A percentile compares a stretch with the other conserved stretches of the same genome.
phyloP scores from a whole-genome alignment of 1,140 invertebrate species.

The Gerris buenoi region DNA sequence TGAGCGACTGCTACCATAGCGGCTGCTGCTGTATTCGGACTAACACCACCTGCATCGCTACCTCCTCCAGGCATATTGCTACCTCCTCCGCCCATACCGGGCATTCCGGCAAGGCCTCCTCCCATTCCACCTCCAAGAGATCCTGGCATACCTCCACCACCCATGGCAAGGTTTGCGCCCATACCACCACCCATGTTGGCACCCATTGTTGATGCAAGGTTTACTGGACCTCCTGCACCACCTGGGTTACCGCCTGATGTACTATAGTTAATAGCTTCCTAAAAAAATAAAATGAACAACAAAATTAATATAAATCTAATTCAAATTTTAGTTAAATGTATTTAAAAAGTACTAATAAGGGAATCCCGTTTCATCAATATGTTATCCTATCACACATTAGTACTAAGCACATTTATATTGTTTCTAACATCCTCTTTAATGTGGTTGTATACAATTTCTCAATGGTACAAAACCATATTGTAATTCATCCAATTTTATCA shows the following conservation, averaged over 20 bases:
- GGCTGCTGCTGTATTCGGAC: conserved; percentile 44
- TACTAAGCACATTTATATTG: too few relatives aligned
- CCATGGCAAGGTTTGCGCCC: conserved; percentile 18
- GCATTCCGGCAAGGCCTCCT: background rate
- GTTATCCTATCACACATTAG: too few relatives aligned
- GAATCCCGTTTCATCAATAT: too few relatives aligned
- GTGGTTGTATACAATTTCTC: too few relatives aligned
- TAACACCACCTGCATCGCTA: conserved; percentile 45
- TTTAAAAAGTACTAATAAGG: too few relatives aligned
- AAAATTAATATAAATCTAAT: too few relatives aligned
- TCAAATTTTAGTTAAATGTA: too few relatives aligned
- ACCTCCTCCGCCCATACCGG: conserved; percentile 30
- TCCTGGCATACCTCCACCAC: conserved; percentile 35
- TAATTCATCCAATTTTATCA: too few relatives aligned
- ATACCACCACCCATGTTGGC: conserved; percentile 24
- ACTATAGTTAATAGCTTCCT: conserved; percentile 9
- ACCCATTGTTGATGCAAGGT: background rate
- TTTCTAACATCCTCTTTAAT: too few relatives aligned
- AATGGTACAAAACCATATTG: too few relatives aligned
- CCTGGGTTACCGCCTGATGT: background rate
- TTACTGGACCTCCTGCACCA: background rate
- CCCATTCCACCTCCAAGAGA: conserved; percentile 29
- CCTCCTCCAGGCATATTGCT: conserved; percentile 27
- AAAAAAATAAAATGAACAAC: too few relatives aligned
- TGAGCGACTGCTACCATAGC: conserved; percentile 56